Evolutionary conservation across 2,888 invertebrate species (phyloP), one percentile per base, ranked within the genome.

Genomic region (Lymantria monacha): DNA sequence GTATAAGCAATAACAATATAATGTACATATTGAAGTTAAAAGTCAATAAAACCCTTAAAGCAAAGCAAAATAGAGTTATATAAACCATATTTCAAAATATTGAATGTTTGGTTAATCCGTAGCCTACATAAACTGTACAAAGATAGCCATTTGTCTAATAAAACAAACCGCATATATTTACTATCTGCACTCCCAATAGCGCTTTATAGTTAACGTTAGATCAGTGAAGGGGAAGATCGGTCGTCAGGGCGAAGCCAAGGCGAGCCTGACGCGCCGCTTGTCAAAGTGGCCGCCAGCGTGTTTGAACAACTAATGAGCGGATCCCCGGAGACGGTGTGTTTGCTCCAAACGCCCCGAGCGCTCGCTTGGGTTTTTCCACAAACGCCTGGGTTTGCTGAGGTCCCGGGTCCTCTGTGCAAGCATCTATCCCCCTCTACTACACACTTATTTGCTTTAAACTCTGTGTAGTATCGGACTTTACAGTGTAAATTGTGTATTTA

Each of bases 241-340:
- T 67, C 70, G 63, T 74, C 69, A 63, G 61, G 75, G 75, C 76
- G 73, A 70, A 68, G 69, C 42, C 61, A 61, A 53, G 53, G 68
- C 71, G 74, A 75, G 80, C 76, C 80, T 81, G 79, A 74, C 78
- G 72, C 75, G 74, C 77, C 79, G 85, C 85, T 84, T 87, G 88
- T 90, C 90, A 89, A 89, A 90, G 90, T 88, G 86, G 87, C 87
- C 85, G 86, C 83, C 81, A 83, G 87, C 81, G 71, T 90, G 85
- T 91, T 90, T 91, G 90, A 79, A 84, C 90, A 85, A 90, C 85
- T 91, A 91, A 91, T 91, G 90, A 90, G 89, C 82, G 87, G 83
- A 69, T 84, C 89, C 89, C 90, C 72, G 76, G 89, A 90, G 90
- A 88, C 83, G 78, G 59, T 63, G 73, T 89, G 87, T 90, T 89